Percentiles rank a stretch among this genome's conserved stretches.
phyloP scores from a whole-genome alignment of 2,888 invertebrate genomes.

The Latheticus oryzae region DNA sequence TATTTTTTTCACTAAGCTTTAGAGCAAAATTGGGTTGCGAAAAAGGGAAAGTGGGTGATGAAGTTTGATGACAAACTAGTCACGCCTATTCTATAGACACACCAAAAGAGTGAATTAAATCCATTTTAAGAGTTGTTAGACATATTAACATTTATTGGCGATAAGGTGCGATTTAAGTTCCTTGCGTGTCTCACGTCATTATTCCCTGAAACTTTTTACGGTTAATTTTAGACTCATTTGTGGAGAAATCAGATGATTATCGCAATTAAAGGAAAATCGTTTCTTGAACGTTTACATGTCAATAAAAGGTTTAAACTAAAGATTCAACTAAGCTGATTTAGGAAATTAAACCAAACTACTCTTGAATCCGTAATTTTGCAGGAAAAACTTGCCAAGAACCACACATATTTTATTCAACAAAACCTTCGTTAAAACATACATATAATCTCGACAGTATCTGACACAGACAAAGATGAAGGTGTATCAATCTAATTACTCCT shows the following conservation, averaged over 20 bases:
- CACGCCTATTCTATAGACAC: slow-evolving; percentile 15
- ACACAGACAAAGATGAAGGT: too few species aligned
- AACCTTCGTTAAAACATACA: too few species aligned
- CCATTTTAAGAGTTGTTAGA: slow-evolving; percentile 23
- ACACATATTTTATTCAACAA: too few species aligned
- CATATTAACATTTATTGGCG: slow-evolving; percentile 32
- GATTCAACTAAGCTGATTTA: too few species aligned
- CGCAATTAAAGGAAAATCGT: slow-evolving; percentile 31
- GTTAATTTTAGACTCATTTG: slow-evolving; percentile 29
- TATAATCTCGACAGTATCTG: too few species aligned
- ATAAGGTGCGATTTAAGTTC: slow-evolving; percentile 26
- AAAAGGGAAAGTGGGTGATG: slow-evolving; percentile 6
- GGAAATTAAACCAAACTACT: too few species aligned
- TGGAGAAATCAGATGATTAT: slow-evolving; percentile 31
- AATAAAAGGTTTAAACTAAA: slow-evolving; percentile 8
- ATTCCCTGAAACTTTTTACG: slow-evolving; percentile 31
- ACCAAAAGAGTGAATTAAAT: slow-evolving; percentile 22
- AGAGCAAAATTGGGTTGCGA: slow-evolving; percentile 22
- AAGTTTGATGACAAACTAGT: slow-evolving; percentile 17
- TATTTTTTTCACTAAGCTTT: too few species aligned
- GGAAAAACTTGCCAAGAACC: too few species aligned
- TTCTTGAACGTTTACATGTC: slow-evolving; percentile 6
- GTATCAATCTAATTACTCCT: too few species aligned
- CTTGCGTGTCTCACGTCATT: slow-evolving; percentile 36
- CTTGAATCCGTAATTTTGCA: too few species aligned